Conservation (phyloP, 92 coral and sea anemone genomes). For the Pocillopora grandis region DNA sequence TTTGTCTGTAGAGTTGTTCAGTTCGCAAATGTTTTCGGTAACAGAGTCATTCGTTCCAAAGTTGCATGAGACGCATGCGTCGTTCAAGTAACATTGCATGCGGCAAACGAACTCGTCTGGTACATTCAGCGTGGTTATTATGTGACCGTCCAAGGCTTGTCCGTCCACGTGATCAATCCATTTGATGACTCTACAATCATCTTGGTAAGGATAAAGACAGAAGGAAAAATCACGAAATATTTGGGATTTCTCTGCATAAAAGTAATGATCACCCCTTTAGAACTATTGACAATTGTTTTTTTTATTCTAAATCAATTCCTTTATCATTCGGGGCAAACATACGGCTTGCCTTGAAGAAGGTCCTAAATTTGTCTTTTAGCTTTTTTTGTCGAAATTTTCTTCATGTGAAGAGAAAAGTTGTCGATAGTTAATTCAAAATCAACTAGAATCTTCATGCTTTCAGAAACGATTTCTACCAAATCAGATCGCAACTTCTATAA, state of each 20-base stretch:
- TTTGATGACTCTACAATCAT: not conserved
- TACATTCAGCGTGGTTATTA: constrained; percentile 2
- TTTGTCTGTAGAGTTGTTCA: constrained; percentile 30
- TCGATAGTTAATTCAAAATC: too few species aligned
- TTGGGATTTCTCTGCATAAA: not conserved
- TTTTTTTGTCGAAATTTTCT: too few species aligned
- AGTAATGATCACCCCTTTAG: too few species aligned
- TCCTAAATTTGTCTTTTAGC: too few species aligned
- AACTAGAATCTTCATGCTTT: too few species aligned
- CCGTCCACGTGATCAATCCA: not conserved
- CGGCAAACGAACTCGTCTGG: not conserved
- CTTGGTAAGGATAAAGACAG: not conserved
- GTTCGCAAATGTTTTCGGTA: constrained; percentile 20
- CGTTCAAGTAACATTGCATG: constrained; percentile 5
- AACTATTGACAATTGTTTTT: too few species aligned
- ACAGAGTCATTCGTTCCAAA: constrained; percentile 22
- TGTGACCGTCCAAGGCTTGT: constrained; percentile 12
- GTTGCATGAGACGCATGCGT: constrained; percentile 41
- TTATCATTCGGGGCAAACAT: too few species aligned
- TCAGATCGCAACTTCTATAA: too few species aligned
- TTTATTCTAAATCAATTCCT: too few species aligned
- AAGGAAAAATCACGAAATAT: not conserved
- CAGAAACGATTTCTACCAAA: too few species aligned
- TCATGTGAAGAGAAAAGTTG: too few species aligned
- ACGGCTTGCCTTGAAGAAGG: too few species aligned